phyloP scores from a whole-genome alignment of 2,888 invertebrate genomes.

The Hedychridium roseum region DNA sequence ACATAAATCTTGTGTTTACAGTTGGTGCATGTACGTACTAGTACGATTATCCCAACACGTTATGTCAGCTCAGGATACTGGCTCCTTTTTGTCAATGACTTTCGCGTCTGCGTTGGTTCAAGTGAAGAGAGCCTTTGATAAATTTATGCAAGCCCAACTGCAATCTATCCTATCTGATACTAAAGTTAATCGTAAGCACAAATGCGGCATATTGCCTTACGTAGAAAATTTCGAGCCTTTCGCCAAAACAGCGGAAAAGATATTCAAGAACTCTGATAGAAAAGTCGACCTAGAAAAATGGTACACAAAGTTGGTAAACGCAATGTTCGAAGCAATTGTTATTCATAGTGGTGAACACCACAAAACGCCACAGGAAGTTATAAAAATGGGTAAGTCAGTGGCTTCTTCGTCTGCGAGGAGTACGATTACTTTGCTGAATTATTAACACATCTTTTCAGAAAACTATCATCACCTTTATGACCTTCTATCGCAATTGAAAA shows the following conservation, averaged over 20 bases:
- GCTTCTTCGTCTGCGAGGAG: no score
- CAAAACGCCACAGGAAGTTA: constrained; percentile 91
- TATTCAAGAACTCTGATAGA: constrained; percentile 86
- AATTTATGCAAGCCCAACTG: constrained; percentile 85
- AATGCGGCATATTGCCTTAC: constrained; percentile 90
- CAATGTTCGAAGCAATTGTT: constrained; percentile 84
- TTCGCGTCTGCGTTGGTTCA: constrained; percentile 87
- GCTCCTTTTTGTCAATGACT: constrained; percentile 86
- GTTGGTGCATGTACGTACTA: constrained; percentile 93
- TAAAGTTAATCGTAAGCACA: constrained; percentile 76
- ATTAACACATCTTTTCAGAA: constrained; percentile 67
- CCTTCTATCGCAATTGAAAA: constrained; percentile 86
- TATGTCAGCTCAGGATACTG: constrained; percentile 86
- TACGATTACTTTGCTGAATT: constrained; percentile 1
- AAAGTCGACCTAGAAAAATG: constrained; percentile 92
- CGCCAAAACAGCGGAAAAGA: constrained; percentile 84
- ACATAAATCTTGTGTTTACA: constrained; percentile 60
- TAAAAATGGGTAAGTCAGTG: constrained; percentile 88
- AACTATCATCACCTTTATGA: constrained; percentile 95
- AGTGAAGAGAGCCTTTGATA: constrained; percentile 90
- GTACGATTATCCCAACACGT: constrained; percentile 93
- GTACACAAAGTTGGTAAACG: constrained; percentile 82
- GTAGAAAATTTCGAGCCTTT: constrained; percentile 89
- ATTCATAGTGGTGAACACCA: constrained; percentile 83
- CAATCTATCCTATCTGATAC: constrained; percentile 79